These are phyloP conservation scores for Thunnus albacares DNA, from an alignment of 2,797 vertebrate species.

Conservation along the genomic window DNA sequence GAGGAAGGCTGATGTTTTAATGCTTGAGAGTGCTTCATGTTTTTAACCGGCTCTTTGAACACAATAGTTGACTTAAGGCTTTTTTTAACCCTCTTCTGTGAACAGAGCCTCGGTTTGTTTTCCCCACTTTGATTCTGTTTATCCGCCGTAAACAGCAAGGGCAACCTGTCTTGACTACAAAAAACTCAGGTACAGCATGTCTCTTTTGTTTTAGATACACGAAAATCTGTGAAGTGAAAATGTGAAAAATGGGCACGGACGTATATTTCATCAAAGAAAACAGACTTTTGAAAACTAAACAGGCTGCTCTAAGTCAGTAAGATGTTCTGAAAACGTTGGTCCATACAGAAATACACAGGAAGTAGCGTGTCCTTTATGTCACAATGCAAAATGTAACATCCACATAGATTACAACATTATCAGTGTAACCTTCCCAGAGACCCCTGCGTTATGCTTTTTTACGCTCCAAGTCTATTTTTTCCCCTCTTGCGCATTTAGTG, in stretches of 20 bases:
- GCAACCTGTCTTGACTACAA: background rate
- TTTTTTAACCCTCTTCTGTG: background rate
- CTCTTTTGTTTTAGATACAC: background rate
- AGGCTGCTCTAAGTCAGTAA: too few species aligned
- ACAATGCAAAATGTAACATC: too few species aligned
- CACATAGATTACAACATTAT: too few species aligned
- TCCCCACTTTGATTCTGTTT: conserved; percentile 12
- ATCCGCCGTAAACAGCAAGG: background rate
- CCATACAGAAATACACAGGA: too few species aligned
- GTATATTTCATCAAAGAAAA: background rate
- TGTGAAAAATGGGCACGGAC: background rate
- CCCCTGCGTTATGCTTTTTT: too few species aligned
- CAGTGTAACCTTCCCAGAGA: too few species aligned
- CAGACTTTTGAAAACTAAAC: too few species aligned
- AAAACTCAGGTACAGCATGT: background rate
- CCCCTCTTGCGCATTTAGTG: too few species aligned
- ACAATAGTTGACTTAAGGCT: conserved; percentile 5
- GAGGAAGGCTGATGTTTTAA: conserved; percentile 12
- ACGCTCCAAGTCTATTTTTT: too few species aligned
- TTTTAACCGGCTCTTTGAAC: conserved; percentile 38
- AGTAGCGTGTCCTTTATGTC: too few species aligned
- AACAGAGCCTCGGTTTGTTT: conserved; percentile 9
- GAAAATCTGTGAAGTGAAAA: background rate
- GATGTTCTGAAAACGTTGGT: too few species aligned
- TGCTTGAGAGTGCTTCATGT: background rate